Evolutionary conservation across 2,113 vertebrate species (phyloP).

Genomic region (Sphaerodactylus townsendi): DNA sequence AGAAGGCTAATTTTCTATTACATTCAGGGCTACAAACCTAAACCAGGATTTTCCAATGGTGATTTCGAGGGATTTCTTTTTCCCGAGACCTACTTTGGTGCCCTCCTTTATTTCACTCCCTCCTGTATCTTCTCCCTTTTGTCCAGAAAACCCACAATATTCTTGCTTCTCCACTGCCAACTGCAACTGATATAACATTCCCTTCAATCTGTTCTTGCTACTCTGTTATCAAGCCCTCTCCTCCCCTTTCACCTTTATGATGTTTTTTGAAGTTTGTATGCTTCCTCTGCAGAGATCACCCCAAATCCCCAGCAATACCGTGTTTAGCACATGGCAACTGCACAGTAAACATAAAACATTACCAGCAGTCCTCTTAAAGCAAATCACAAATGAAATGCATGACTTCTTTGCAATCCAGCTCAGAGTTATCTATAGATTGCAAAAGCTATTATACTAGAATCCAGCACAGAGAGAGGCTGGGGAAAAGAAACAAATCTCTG

Average conservation of each 20-base stretch:
- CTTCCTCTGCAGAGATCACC: not conserved
- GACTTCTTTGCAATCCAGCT: too few relatives aligned
- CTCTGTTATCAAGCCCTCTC: not conserved
- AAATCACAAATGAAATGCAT: not conserved
- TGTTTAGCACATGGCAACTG: too few relatives aligned
- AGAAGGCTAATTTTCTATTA: not conserved
- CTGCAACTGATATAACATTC: not conserved
- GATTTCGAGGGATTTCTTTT: not conserved
- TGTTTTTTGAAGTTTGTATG: too few relatives aligned
- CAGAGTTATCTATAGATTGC: too few relatives aligned
- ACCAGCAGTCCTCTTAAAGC: not conserved
- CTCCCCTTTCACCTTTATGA: not conserved
- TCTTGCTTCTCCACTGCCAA: too few relatives aligned
- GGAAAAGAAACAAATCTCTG: too few relatives aligned
- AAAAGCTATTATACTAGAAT: too few relatives aligned
- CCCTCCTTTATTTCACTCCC: not conserved
- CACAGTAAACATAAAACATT: too few relatives aligned
- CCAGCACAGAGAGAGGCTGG: too few relatives aligned
- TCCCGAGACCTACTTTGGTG: not conserved
- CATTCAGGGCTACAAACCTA: not conserved
- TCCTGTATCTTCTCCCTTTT: not conserved
- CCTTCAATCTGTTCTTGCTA: not conserved
- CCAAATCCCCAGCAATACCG: too few relatives aligned
- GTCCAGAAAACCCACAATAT: not conserved
- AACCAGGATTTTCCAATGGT: not conserved